A percentile compares a stretch with the other conserved stretches of the same genome.
phyloP scores from a whole-genome alignment of 1,140 invertebrate species.

The Scaptomyza hsui region DNA sequence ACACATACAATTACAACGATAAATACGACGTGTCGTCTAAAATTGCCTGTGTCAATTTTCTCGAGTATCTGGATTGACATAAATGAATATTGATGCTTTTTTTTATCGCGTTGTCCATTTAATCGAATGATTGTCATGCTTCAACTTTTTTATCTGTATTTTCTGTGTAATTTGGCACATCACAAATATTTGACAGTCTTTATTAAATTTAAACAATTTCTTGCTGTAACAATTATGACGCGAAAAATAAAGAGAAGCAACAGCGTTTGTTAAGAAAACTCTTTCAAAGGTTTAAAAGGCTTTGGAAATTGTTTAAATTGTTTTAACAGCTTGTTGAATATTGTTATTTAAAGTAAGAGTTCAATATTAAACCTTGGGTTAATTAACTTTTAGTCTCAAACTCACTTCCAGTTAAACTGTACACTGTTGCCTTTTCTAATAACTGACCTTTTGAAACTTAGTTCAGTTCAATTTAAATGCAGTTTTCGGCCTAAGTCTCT shows the following conservation, averaged over 20 bases:
- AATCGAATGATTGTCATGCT: not conserved
- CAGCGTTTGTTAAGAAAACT: no score
- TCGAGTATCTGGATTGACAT: constrained; percentile 10
- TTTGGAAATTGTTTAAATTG: no score
- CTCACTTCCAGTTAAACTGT: no score
- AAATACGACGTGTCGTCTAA: not conserved
- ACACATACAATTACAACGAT: not conserved
- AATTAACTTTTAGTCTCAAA: no score
- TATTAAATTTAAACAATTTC: not conserved
- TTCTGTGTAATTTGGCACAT: not conserved
- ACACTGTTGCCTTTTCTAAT: not conserved
- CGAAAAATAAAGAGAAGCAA: no score
- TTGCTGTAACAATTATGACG: no score
- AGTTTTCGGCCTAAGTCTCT: no score
- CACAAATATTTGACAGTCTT: not conserved
- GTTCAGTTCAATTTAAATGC: not conserved
- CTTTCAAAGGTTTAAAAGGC: no score
- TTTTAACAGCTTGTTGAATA: no score
- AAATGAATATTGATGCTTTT: constrained; percentile 9
- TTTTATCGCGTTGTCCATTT: constrained; percentile 1
- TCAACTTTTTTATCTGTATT: not conserved
- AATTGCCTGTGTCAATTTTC: constrained; percentile 1
- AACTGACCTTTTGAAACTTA: not conserved
- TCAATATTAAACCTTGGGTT: no score
- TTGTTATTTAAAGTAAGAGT: no score